These are phyloP conservation scores for Melopsittacus undulatus DNA, from an alignment of 2,797 vertebrate species.

Conservation along the genomic window DNA sequence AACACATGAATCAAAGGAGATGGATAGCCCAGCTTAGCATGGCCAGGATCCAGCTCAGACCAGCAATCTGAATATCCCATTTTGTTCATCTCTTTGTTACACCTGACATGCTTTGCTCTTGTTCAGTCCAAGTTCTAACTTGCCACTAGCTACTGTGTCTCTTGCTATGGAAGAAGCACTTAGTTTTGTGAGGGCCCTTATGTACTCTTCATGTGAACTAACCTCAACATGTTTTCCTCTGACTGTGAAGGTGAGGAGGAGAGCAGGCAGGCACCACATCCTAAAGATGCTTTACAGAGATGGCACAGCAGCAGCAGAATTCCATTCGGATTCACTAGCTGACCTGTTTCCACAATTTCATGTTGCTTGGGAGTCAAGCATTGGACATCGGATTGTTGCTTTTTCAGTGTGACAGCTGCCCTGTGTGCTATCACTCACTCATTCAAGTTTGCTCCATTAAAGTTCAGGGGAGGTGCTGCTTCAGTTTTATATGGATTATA, in stretches of 20 bases:
- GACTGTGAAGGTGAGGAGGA: neutral
- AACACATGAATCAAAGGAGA: neutral
- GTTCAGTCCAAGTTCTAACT: neutral
- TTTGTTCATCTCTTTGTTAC: neutral
- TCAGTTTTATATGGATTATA: neutral
- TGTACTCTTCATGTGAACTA: neutral
- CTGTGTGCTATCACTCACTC: neutral
- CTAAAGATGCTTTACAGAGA: neutral
- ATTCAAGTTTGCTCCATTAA: neutral
- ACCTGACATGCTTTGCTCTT: neutral
- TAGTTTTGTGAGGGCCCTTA: neutral
- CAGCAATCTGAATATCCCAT: neutral
- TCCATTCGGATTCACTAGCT: neutral
- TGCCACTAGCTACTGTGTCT: neutral
- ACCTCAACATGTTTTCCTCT: neutral
- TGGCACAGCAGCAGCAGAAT: neutral
- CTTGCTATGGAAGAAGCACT: neutral
- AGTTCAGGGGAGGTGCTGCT: neutral
- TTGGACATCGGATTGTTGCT: neutral
- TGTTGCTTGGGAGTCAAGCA: rapidly evolving
- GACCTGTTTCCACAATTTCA: neutral
- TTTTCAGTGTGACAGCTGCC: constrained; percentile 17
- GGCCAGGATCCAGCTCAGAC: neutral
- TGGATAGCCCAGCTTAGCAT: neutral
- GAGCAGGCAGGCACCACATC: neutral